Base-by-base conservation (phyloP, 2,113 vertebrate genomes). In the Tychaedon coryphoeus region DNA sequence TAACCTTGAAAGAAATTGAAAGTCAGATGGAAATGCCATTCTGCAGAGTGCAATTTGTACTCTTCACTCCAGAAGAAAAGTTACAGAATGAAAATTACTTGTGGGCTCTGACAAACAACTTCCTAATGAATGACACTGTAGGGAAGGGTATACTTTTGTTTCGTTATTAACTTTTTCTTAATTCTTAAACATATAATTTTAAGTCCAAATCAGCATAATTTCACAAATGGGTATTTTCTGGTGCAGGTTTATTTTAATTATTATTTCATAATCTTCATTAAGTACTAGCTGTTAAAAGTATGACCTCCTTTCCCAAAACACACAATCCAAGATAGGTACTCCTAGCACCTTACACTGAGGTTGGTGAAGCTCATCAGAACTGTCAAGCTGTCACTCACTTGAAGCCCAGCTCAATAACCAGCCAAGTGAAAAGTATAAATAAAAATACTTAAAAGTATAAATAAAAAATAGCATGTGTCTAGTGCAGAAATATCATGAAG, bases 241-340 rank as follows among this genome's bases (percentile, higher is more conserved):
- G 10, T 16, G 34, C 5, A 15, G 5, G 3, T 1, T 6, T 10
- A 9, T 2, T 45, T 45, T 5, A 45, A 6, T 40, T 43, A 38
- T 13, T 36, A 11, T 60, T 93, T 81, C 40, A 75, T 36, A 51
- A 60, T 3, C 10, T 84, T 78, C 7, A 5, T 20, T 26, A 67
- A 79, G 9, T 56, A n/a, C 8, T 13, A 57, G 12, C 2, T 70
- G 9, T 54, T 45, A 89, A 42, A 91, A 80, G 56, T 14, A 51
- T 2, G 26, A 14, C 5, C 4, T 58, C 28, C 12, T 83, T 75
- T 71, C 67, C 40, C 61, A 69, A 88, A 87, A 31, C 34, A 62
- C 47, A 57, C 4, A 23, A 5, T 34, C 11, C 6, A 2, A 57
- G 28, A 47, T 8, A 29, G 6, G 14, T 16, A 23, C 10, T 66